phyloP scores from a whole-genome alignment of 2,888 invertebrate species.

The Caenorhabditis auriculariae region DNA sequence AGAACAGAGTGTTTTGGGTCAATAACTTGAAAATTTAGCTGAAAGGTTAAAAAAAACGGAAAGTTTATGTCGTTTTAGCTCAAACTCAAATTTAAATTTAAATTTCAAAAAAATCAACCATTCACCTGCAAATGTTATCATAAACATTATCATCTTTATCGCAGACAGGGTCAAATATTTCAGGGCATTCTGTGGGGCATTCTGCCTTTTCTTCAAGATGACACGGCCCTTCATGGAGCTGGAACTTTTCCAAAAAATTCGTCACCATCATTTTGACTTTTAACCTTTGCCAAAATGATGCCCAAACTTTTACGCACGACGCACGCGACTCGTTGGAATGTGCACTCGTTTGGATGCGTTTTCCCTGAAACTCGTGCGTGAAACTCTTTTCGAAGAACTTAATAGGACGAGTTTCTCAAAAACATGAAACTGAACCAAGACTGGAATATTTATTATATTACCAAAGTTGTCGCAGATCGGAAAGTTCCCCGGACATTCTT shows the following conservation, averaged over 20 bases:
- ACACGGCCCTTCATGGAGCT: constrained; percentile 25
- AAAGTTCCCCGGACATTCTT: constrained; percentile 33
- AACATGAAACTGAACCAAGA: neutral
- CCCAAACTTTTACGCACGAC: constrained; percentile 17
- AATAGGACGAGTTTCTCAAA: no score
- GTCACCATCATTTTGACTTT: neutral
- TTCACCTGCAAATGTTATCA: constrained; percentile 45
- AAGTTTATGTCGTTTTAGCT: no score
- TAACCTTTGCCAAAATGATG: constrained; percentile 3
- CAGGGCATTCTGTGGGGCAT: constrained; percentile 36
- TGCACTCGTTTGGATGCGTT: constrained; percentile 35
- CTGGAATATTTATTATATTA: constrained; percentile 9
- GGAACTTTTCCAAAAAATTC: neutral
- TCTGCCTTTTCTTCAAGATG: neutral
- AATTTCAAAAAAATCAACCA: neutral
- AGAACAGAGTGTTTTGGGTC: no score
- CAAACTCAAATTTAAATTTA: neutral
- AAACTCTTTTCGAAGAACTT: neutral
- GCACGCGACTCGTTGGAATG: constrained; percentile 24
- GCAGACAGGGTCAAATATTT: constrained; percentile 42
- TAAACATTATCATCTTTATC: constrained; percentile 46
- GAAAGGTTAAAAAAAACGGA: no score
- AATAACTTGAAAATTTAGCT: no score
- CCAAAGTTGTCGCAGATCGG: constrained; percentile 56
- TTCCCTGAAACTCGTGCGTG: constrained; percentile 16